These are phyloP conservation scores for Lepidurus arcticus DNA, from an alignment of 1,140 invertebrate genomes.

Conservation along the genomic window DNA sequence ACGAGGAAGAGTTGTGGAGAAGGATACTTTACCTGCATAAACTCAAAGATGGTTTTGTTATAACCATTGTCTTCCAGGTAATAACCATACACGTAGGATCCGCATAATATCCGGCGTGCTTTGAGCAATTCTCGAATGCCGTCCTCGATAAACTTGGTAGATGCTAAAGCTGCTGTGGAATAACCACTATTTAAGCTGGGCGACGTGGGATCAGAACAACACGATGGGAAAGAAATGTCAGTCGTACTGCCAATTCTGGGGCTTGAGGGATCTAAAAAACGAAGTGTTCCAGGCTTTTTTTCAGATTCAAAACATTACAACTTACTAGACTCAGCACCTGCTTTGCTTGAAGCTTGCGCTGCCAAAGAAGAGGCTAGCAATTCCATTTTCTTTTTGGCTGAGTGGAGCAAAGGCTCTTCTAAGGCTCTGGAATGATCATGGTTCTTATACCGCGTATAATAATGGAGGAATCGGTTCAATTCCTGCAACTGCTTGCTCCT, in stretches of 20 bases:
- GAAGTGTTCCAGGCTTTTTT: neutral
- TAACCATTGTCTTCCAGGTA: conserved; percentile 56
- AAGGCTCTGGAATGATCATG: conserved; percentile 59
- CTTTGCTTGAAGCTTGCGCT: neutral
- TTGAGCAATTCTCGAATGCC: conserved; percentile 59
- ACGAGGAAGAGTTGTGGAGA: conserved; percentile 10
- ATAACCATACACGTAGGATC: conserved; percentile 59
- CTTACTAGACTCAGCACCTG: conserved; percentile 7
- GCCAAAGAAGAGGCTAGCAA: conserved; percentile 48
- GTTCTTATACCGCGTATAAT: conserved; percentile 60
- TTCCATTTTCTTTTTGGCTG: conserved; percentile 59
- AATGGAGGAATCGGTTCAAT: conserved; percentile 60
- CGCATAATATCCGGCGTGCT: conserved; percentile 58
- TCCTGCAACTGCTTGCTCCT: conserved; percentile 43
- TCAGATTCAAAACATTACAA: neutral
- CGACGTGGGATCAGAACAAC: conserved; percentile 23
- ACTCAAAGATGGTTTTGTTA: conserved; percentile 64
- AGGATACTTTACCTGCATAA: conserved; percentile 55
- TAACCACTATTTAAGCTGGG: neutral
- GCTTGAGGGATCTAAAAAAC: conserved; percentile 17
- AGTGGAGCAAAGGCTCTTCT: conserved; percentile 57
- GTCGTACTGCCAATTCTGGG: neutral
- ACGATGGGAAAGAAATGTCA: neutral
- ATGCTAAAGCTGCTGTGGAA: conserved; percentile 38
- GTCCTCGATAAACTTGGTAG: conserved; percentile 57